Conservation (phyloP, 1,140 invertebrate genomes). For the Lepidurus couesii region DNA sequence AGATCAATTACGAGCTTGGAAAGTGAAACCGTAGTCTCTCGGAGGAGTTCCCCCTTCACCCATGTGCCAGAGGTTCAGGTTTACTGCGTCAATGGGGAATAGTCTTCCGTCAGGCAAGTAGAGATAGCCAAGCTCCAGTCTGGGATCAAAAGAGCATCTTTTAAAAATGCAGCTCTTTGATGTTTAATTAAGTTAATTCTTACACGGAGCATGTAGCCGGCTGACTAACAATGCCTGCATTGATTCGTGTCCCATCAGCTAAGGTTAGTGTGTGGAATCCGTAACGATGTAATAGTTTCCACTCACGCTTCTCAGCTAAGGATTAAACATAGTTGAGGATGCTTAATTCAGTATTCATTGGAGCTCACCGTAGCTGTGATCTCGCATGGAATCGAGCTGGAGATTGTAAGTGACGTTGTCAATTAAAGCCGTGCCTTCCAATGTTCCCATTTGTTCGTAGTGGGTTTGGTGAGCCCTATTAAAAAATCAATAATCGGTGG, state of each 20-base stretch:
- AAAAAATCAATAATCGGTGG: constrained; percentile 32
- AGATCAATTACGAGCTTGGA: constrained; percentile 52
- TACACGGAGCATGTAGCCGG: constrained; percentile 57
- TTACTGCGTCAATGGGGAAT: constrained; percentile 53
- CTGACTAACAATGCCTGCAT: constrained; percentile 60
- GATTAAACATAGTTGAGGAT: background rate
- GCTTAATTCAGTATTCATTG: constrained; percentile 20
- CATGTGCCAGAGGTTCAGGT: constrained; percentile 57
- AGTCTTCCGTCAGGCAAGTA: constrained; percentile 52
- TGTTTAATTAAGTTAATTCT: constrained; percentile 38
- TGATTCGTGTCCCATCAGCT: constrained; percentile 54
- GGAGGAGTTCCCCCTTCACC: constrained; percentile 60
- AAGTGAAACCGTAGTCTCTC: constrained; percentile 55
- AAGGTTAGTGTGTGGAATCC: constrained; percentile 63
- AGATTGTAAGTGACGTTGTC: constrained; percentile 49
- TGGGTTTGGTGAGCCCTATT: constrained; percentile 63
- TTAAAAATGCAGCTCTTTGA: constrained; percentile 9
- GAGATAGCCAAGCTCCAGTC: constrained; percentile 60
- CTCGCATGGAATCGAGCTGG: constrained; percentile 52
- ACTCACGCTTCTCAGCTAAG: constrained; percentile 58
- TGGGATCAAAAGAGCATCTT: constrained; percentile 41
- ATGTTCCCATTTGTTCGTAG: constrained; percentile 62
- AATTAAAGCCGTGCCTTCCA: constrained; percentile 50
- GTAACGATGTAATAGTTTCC: constrained; percentile 64
- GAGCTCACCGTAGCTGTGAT: constrained; percentile 62